These are phyloP conservation scores for Mylabris sibirica DNA, from an alignment of 2,888 invertebrate species.

Conservation along the genomic window DNA sequence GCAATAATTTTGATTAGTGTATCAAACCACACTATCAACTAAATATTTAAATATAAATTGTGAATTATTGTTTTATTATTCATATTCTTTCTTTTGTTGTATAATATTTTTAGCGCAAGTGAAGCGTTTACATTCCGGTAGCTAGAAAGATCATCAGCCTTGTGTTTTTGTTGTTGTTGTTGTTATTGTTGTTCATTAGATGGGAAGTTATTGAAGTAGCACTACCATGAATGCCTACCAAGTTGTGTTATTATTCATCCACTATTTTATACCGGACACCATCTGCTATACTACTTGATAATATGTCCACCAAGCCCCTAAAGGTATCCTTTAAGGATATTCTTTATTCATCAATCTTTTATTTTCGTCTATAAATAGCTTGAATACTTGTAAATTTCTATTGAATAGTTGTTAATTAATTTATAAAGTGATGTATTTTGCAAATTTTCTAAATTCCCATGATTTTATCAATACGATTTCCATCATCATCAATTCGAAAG, in stretches of 20 bases:
- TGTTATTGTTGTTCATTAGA: slow-evolving; percentile 31
- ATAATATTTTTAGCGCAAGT: background rate
- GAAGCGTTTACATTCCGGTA: slow-evolving; percentile 11
- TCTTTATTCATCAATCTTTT: background rate
- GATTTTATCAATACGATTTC: background rate
- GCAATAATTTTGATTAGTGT: background rate
- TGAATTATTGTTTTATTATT: background rate
- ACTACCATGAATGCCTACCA: slow-evolving; percentile 21
- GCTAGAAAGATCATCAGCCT: slow-evolving; percentile 35
- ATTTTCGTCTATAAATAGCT: background rate
- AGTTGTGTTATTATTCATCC: slow-evolving; percentile 34
- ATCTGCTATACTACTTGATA: slow-evolving; percentile 28
- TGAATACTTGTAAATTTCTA: no score
- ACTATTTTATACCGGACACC: slow-evolving; percentile 27
- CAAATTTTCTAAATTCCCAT: background rate
- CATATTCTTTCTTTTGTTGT: background rate
- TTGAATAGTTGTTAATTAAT: background rate
- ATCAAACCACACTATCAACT: background rate
- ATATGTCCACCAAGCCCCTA: slow-evolving; percentile 4
- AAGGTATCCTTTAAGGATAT: background rate
- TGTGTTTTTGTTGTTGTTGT: slow-evolving; percentile 20
- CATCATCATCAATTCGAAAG: slow-evolving; percentile 22
- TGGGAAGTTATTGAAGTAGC: slow-evolving; percentile 38
- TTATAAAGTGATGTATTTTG: background rate
- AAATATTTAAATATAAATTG: background rate